A percentile compares a stretch with the other conserved stretches of the same genome.
Evolutionary conservation across 2,888 invertebrate species (phyloP).

Genomic region (Pyrgus malvae): DNA sequence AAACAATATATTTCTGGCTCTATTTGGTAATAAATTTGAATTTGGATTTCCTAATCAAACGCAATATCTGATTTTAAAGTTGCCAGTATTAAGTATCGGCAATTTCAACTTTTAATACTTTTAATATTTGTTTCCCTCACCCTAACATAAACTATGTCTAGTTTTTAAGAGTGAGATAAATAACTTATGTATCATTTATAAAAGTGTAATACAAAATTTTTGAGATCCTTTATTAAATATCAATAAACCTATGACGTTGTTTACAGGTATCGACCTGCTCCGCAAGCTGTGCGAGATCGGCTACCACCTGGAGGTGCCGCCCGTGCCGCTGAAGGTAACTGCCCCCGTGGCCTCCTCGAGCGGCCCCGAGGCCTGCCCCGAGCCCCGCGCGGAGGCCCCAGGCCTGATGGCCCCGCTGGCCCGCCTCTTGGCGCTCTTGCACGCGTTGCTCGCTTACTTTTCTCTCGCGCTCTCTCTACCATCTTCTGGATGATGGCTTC

Average conservation of each 20-base stretch:
- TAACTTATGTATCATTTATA: too few relatives aligned
- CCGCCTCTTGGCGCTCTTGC: constrained; percentile 30
- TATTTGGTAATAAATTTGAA: too few relatives aligned
- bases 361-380: constrained; percentile 20
- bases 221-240: too few relatives aligned
- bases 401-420: constrained; percentile 40
- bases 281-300: constrained; percentile 85
- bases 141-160: too few relatives aligned
- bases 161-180: too few relatives aligned
- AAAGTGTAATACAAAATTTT: too few relatives aligned
- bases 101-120: too few relatives aligned
- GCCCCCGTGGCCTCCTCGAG: constrained; percentile 19
- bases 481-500: constrained; percentile 28
- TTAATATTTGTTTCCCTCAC: too few relatives aligned
- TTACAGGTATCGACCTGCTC: constrained; percentile 83
- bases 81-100: too few relatives aligned
- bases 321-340: constrained; percentile 84
- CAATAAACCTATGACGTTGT: background rate
- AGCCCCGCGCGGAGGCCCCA: background rate
- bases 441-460: constrained; percentile 30
- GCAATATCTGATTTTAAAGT: too few relatives aligned
- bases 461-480: constrained; percentile 23
- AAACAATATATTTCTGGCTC: too few relatives aligned
- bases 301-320: constrained; percentile 87
- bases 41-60: too few relatives aligned